Evolutionary conservation across 2,113 vertebrate species (phyloP).

Genomic region (Syrrhaptes paradoxus): DNA sequence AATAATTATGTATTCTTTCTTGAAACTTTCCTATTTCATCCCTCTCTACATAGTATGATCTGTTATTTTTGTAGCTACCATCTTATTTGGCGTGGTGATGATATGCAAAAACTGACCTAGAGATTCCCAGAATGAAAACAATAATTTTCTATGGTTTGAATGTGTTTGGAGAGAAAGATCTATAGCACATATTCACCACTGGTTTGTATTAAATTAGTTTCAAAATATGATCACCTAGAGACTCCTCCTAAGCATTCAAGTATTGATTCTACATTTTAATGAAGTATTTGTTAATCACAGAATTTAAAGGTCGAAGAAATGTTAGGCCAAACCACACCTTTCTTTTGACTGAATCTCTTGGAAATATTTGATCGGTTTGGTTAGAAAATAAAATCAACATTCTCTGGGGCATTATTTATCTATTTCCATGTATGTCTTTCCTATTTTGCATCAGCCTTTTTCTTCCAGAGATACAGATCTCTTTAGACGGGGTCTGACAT

Average conservation of each 20-base stretch:
- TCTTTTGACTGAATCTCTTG: conserved; percentile 14
- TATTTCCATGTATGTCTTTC: conserved; percentile 31
- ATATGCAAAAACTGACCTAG: neutral
- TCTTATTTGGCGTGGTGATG: neutral
- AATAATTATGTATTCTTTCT: neutral
- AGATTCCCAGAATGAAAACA: neutral
- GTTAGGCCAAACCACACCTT: neutral
- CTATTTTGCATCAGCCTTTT: conserved; percentile 8
- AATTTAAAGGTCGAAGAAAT: conserved; percentile 25
- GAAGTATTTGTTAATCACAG: conserved; percentile 29
- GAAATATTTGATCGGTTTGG: conserved; percentile 10
- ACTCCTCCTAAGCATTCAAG: neutral
- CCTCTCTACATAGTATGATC: neutral
- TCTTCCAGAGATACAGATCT: neutral
- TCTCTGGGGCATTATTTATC: conserved; percentile 25
- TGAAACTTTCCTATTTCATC: neutral
- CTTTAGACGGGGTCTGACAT: conserved; percentile 4
- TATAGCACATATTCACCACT: neutral
- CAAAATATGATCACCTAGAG: neutral
- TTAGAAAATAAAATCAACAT: neutral
- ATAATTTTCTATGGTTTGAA: neutral
- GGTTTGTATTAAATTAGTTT: neutral
- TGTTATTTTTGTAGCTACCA: neutral
- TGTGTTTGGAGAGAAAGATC: neutral
- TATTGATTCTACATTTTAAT: conserved; percentile 33